A percentile compares a stretch with the other conserved stretches of the same genome.
Conservation (phyloP, 2,113 vertebrate genomes). For the Limnothrissa miodon region DNA sequence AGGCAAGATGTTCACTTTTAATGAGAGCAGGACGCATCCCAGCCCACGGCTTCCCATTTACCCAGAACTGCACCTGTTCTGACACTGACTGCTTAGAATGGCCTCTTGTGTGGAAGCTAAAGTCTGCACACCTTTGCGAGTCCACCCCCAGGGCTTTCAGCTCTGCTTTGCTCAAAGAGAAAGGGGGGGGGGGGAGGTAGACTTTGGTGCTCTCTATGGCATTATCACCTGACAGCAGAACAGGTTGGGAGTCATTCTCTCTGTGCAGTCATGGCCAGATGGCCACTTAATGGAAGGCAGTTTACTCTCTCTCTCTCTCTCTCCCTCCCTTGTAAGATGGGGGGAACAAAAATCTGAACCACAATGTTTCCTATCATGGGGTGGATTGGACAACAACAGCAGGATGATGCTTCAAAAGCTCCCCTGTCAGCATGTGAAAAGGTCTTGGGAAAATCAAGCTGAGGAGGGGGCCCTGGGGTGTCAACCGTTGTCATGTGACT, state of each 20-base stretch:
- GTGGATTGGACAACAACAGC: not conserved
- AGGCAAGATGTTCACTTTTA: not conserved
- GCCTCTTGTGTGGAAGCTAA: no score
- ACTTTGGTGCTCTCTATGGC: not conserved
- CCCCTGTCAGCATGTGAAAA: not conserved
- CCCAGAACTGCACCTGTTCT: no score
- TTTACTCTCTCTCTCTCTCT: slow-evolving; percentile 18
- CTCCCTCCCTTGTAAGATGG: not conserved
- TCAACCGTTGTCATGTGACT: not conserved
- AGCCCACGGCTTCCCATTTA: not conserved
- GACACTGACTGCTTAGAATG: no score
- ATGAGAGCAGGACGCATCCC: not conserved
- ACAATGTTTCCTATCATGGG: not conserved
- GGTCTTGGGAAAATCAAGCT: not conserved
- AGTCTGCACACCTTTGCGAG: not conserved
- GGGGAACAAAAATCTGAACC: not conserved
- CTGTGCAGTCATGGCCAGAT: slow-evolving; percentile 16
- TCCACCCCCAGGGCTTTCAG: not conserved
- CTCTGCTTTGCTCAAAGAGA: not conserved
- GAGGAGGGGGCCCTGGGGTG: not conserved
- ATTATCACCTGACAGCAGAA: slow-evolving; percentile 16
- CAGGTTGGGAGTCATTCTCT: slow-evolving; percentile 33
- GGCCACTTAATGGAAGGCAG: slow-evolving; percentile 34
- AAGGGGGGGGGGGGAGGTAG: not conserved
- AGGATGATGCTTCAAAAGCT: not conserved